Conservation (phyloP, 2,113 vertebrate species). For the Passer montanus region DNA sequence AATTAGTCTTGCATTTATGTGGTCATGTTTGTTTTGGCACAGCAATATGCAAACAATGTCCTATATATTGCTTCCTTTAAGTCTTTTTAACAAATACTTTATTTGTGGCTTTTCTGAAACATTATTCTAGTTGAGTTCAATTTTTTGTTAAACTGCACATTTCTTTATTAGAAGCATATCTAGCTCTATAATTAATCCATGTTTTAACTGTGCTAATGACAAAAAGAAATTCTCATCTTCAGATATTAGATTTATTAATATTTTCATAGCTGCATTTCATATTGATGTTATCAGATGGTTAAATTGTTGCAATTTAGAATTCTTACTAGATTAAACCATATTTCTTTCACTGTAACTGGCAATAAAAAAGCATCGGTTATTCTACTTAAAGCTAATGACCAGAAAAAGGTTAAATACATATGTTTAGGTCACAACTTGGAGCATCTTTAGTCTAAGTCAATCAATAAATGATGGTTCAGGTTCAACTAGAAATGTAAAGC, state of each 20-base stretch:
- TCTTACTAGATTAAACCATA: neutral
- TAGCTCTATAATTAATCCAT: neutral
- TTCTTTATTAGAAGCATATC: neutral
- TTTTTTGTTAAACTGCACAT: neutral
- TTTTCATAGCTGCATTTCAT: neutral
- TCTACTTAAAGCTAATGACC: neutral
- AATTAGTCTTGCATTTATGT: conserved; percentile 45
- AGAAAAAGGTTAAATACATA: neutral
- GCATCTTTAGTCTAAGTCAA: neutral
- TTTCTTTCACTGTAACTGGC: neutral
- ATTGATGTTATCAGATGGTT: neutral
- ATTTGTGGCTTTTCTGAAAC: neutral
- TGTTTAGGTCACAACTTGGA: neutral
- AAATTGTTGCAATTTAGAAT: neutral
- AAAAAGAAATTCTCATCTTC: neutral
- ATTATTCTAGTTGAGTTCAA: neutral
- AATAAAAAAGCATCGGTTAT: neutral
- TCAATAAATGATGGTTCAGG: neutral
- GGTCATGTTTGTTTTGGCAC: conserved; percentile 38
- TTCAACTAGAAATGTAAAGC: neutral
- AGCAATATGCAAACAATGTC: neutral
- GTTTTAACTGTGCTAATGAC: neutral
- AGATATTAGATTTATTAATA: neutral
- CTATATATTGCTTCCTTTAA: neutral
- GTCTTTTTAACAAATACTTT: conserved; percentile 16